These are phyloP conservation scores for Sylvilagus bachmani DNA, from an alignment of 2,113 vertebrate genomes.

Conservation along the genomic window DNA sequence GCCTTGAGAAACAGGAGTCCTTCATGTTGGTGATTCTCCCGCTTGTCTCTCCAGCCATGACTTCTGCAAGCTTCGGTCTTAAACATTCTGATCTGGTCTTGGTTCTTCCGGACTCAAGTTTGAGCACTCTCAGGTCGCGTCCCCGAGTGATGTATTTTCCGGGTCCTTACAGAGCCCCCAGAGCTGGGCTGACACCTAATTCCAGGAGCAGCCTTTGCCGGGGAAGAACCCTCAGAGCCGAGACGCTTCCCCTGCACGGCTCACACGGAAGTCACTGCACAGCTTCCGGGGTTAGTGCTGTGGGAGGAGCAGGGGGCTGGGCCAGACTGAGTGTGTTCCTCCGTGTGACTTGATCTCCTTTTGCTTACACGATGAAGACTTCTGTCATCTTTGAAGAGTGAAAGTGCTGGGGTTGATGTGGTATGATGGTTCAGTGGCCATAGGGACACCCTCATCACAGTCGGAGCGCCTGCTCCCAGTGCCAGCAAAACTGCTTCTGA, in stretches of 20 bases:
- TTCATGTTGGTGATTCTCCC: accelerated
- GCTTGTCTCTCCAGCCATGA: neutral
- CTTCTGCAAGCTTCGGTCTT: neutral
- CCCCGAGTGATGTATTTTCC: accelerated
- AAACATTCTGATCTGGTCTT: neutral
- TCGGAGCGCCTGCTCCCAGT: too few species aligned
- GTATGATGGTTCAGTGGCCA: too few species aligned
- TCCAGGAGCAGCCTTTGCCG: too few species aligned
- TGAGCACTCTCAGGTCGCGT: neutral
- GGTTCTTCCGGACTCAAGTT: accelerated
- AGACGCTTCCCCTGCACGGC: neutral
- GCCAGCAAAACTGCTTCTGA: too few species aligned
- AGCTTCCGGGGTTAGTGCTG: neutral
- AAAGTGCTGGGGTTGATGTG: too few species aligned
- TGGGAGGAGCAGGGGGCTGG: neutral
- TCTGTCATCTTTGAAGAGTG: neutral
- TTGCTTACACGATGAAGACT: neutral
- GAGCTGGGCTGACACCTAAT: accelerated
- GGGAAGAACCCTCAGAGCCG: neutral
- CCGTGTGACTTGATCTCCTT: neutral
- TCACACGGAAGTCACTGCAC: neutral
- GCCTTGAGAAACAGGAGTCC: neutral
- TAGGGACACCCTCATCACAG: too few species aligned
- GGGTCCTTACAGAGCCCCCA: neutral
- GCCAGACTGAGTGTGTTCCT: neutral